Base-by-base conservation (phyloP, 1,140 invertebrate genomes). In the Caerostris darwini region DNA sequence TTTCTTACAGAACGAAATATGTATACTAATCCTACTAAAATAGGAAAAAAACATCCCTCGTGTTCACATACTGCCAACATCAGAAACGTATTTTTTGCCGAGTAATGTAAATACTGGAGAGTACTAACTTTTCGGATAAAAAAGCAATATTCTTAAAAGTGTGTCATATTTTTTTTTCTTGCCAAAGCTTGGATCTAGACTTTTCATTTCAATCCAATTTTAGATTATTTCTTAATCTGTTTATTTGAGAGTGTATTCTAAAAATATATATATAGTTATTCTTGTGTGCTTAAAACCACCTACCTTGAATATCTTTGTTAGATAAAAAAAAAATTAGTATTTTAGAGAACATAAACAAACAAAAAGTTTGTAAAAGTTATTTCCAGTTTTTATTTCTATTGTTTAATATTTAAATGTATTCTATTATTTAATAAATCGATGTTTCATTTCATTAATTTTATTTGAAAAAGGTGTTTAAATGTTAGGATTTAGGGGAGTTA, bases 1-100 rank as follows among this genome's bases (percentile, higher is more conserved):
- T 77, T 77, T 77, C 71, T 50, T 50, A 77, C 71, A 12, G 71
- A 77, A 53, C 34, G 71, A 77, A 77, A 77, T 77, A 77, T 77
- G 61, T 12, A 77, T 77, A 77, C 71, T 77, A 53, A 77, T 77
- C 71, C 71, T 77, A 53, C 50, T 14, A 77, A 77, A 77, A 50
- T 77, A 10, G 61, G 61, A 64, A 14, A 10, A n/a, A 64, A 17
- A 10, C 61, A 17, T 17, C 12, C 12, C 17, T 64, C 61, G 12
- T 10, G 34, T 64, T 17, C 12, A 64, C 12, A 34, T 50, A 14
- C 71, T 53, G 19, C 50, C 4, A 77, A 53, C 7, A 77, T 77
- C 71, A 0, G 34, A 77, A 77, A 77, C 71, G 2, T 2, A 34
- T 77, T 77, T 77, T 71, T 71, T 50, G 5, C 2, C 8, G 34